Evolutionary conservation across 2,797 vertebrate genomes (phyloP).

Genomic region (Etheostoma perlongum): DNA sequence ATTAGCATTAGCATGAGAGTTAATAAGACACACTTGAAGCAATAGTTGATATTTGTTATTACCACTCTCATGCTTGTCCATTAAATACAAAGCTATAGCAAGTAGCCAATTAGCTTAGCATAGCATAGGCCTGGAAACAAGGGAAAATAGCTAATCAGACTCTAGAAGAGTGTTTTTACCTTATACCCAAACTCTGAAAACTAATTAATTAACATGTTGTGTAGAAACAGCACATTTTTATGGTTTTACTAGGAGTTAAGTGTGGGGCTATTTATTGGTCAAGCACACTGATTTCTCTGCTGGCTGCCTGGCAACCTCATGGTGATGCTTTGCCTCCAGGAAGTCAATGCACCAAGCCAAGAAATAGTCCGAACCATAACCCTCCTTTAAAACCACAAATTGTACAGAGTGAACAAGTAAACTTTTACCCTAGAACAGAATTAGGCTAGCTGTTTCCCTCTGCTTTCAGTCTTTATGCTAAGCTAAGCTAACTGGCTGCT

Average conservation of each 20-base stretch:
- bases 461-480: not conserved
- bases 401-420: not conserved
- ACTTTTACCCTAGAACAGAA: not conserved
- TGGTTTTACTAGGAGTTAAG: not conserved
- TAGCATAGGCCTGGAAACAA: not conserved
- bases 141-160: not conserved
- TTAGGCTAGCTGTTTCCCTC: not conserved
- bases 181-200: not conserved
- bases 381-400: not conserved
- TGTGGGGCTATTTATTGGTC: not conserved
- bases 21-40: too few species aligned
- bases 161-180: not conserved
- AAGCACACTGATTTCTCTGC: not conserved
- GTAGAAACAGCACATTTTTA: not conserved
- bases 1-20: too few species aligned
- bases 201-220: not conserved
- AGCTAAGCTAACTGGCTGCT: not conserved
- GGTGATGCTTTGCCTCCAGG: not conserved
- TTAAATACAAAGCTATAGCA: not conserved
- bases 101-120: not conserved
- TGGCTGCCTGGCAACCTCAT: not conserved
- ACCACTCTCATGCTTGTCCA: not conserved
- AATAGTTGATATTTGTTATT: too few species aligned
- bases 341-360: not conserved
- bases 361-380: not conserved